phyloP scores from a whole-genome alignment of 2,888 invertebrate species.

The Drosophila cyrtoloma region DNA sequence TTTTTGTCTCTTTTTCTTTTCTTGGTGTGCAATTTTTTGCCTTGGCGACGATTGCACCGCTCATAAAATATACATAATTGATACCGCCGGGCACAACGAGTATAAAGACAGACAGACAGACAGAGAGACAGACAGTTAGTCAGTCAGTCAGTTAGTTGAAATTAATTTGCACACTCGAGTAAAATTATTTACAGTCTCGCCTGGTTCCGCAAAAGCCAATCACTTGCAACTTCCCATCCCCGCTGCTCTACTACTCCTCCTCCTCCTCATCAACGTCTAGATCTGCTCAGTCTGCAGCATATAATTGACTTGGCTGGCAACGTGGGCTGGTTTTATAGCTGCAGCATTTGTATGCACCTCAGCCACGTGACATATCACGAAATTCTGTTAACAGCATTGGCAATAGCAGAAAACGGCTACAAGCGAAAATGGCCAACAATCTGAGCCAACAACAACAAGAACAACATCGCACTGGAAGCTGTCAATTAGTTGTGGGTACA shows the following conservation, averaged over 20 bases:
- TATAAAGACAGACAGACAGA: constrained; percentile 23
- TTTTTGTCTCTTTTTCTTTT: not conserved
- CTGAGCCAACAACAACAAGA: not conserved
- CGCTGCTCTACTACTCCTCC: not conserved
- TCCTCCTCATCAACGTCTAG: not conserved
- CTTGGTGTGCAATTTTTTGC: constrained; percentile 6
- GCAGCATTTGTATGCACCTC: constrained; percentile 52
- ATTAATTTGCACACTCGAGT: constrained; percentile 75
- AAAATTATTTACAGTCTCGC: constrained; percentile 71
- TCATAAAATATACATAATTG: constrained; percentile 71
- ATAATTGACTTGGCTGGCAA: constrained; percentile 30
- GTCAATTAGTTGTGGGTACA: constrained; percentile 70
- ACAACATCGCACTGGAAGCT: constrained; percentile 57
- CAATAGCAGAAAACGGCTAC: constrained; percentile 18
- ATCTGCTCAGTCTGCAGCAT: not conserved
- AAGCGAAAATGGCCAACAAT: constrained; percentile 18
- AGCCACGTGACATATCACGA: constrained; percentile 78
- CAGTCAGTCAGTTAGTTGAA: constrained; percentile 29
- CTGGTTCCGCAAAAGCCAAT: constrained; percentile 39
- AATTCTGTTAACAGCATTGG: constrained; percentile 64
- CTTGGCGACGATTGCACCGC: constrained; percentile 26
- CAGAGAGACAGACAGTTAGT: constrained; percentile 37
- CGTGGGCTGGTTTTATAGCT: constrained; percentile 66
- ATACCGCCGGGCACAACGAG: constrained; percentile 48
- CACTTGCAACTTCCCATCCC: constrained; percentile 8